phyloP scores from a whole-genome alignment of 2,888 invertebrate genomes.

The Eupithecia abbreviata region DNA sequence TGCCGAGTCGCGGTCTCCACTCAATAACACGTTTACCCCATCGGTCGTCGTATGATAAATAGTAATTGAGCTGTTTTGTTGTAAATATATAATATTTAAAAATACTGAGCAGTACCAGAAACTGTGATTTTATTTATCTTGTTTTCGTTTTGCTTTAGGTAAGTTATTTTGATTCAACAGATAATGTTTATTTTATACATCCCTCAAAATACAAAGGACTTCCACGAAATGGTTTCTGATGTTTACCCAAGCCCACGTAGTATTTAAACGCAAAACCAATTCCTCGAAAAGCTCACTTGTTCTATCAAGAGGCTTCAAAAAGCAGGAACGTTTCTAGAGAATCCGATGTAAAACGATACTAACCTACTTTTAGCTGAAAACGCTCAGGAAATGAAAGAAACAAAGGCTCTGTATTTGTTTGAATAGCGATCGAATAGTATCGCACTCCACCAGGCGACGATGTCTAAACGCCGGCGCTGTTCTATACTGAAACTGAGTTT shows the following conservation, averaged over 20 bases:
- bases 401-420: constrained; percentile 60
- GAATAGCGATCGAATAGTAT: constrained; percentile 62
- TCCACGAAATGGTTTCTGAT: not conserved
- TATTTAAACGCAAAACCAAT: not conserved
- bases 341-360: constrained; percentile 16
- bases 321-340: not conserved
- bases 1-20: no score
- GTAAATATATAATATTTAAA: not conserved
- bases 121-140: not conserved
- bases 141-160: not conserved
- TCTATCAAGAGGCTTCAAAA: not conserved
- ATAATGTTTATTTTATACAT: not conserved
- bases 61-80: not conserved
- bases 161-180: not conserved
- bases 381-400: constrained; percentile 51
- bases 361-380: constrained; percentile 41
- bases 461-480: constrained; percentile 46
- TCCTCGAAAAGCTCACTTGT: not conserved
- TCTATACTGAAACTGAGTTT: constrained; percentile 18
- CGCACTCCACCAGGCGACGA: constrained; percentile 53
- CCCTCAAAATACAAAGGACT: not conserved
- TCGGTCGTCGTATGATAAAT: not conserved
- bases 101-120: not conserved
- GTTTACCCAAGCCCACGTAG: not conserved
- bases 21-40: no score